Evolutionary conservation across 2,113 vertebrate genomes (phyloP).

Genomic region (Apistogramma diplotaenia): DNA sequence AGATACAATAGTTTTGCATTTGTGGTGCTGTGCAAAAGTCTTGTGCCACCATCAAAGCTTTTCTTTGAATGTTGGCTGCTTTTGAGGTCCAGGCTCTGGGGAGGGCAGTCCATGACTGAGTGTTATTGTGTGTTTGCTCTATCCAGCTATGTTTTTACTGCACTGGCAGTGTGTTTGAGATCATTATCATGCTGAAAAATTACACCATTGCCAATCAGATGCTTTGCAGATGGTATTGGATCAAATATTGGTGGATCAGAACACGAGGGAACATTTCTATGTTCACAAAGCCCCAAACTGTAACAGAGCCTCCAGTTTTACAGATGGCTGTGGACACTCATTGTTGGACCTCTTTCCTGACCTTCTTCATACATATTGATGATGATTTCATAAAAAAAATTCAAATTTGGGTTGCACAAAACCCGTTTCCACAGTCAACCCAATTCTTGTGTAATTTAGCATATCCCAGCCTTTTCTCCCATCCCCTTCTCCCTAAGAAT

Average conservation of each 20-base stretch:
- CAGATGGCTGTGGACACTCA: no score
- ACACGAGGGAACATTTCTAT: background rate
- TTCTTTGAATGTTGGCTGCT: background rate
- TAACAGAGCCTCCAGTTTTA: background rate
- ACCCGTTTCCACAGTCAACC: background rate
- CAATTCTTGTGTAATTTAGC: background rate
- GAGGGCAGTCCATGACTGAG: background rate
- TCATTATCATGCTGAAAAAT: no score
- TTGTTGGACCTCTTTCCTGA: background rate
- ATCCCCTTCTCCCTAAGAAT: background rate
- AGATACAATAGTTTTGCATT: background rate
- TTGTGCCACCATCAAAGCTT: background rate
- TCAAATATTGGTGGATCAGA: no score
- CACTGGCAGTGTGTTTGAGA: no score
- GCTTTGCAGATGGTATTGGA: no score
- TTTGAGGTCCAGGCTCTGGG: background rate
- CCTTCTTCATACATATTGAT: background rate
- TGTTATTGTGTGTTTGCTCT: background rate
- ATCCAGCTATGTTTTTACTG: background rate
- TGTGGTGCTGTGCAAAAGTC: background rate
- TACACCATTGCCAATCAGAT: no score
- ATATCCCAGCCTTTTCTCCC: background rate
- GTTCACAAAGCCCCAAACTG: background rate
- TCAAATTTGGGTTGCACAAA: background rate
- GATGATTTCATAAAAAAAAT: background rate